These are phyloP conservation scores for Drosophila conformis DNA, from an alignment of 2,888 invertebrate genomes.

Conservation along the genomic window DNA sequence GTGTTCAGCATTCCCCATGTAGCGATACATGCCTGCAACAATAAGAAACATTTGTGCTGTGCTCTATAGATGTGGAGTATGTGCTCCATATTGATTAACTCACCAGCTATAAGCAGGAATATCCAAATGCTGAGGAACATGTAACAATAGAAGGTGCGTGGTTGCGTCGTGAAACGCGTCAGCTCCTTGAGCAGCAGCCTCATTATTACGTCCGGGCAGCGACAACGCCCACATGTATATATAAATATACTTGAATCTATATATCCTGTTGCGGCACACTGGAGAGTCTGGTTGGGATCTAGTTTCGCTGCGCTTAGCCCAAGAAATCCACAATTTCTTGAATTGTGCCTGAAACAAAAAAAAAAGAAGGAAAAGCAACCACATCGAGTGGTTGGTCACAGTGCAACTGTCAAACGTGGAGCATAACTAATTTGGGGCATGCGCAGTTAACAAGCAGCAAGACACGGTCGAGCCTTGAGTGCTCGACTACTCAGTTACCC, in stretches of 20 bases:
- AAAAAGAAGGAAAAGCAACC: slow-evolving; percentile 11
- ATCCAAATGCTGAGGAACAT: slow-evolving; percentile 93
- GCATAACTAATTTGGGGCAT: slow-evolving; percentile 59
- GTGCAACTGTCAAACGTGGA: slow-evolving; percentile 67
- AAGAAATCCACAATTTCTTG: background rate
- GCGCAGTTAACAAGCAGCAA: slow-evolving; percentile 43
- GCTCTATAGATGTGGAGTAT: background rate
- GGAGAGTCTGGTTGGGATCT: slow-evolving; percentile 20
- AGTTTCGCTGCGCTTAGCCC: background rate
- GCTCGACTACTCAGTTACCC: background rate
- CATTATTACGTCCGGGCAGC: slow-evolving; percentile 46
- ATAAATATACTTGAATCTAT: background rate
- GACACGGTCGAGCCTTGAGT: no score
- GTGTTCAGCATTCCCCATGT: slow-evolving; percentile 87
- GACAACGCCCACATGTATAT: slow-evolving; percentile 25
- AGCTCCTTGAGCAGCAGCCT: slow-evolving; percentile 86
- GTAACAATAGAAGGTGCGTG: slow-evolving; percentile 93
- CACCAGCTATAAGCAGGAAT: slow-evolving; percentile 91
- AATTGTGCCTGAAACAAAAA: background rate
- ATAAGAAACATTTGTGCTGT: slow-evolving; percentile 53
- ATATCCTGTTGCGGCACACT: slow-evolving; percentile 28
- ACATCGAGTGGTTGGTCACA: slow-evolving; percentile 13
- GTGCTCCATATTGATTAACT: slow-evolving; percentile 35
- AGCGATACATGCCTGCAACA: slow-evolving; percentile 90
- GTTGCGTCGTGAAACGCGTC: slow-evolving; percentile 88